These are phyloP conservation scores for Phylloscopus trochilus DNA, from an alignment of 2,113 vertebrate species.

Conservation along the genomic window DNA sequence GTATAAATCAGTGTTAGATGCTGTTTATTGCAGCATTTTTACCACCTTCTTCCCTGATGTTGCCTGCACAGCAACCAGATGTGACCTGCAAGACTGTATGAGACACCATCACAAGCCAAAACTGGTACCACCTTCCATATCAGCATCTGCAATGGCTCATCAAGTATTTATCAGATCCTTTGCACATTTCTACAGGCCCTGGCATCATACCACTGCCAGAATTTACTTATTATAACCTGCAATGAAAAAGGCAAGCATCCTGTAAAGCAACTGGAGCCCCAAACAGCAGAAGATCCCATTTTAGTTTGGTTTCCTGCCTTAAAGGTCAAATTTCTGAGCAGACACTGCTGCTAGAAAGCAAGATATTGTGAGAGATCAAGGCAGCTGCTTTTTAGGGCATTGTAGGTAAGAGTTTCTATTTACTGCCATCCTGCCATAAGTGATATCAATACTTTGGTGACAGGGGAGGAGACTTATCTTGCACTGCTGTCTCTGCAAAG, in stretches of 20 bases:
- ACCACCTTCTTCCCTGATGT: not conserved
- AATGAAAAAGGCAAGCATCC: conserved; percentile 24
- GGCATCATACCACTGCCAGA: not conserved
- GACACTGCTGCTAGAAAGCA: not conserved
- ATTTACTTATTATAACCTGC: conserved; percentile 40
- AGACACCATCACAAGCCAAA: conserved; percentile 6
- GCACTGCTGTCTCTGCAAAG: not conserved
- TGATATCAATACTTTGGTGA: not conserved
- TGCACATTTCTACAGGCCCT: not conserved
- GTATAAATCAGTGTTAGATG: conserved; percentile 48
- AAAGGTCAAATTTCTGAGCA: conserved; percentile 1
- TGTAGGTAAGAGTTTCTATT: not conserved
- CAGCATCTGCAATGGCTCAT: conserved; percentile 45
- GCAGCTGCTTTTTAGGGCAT: not conserved
- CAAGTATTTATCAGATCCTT: conserved; percentile 58
- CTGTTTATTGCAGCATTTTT: conserved; percentile 9
- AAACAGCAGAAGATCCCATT: not conserved
- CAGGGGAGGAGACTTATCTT: not conserved
- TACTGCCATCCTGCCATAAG: not conserved
- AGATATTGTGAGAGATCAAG: not conserved
- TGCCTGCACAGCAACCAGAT: conserved; percentile 27
- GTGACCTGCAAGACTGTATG: conserved; percentile 9
- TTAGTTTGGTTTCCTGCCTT: conserved; percentile 17
- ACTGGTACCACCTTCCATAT: not conserved
- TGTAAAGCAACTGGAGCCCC: conserved; percentile 1